A percentile compares a stretch with the other conserved stretches of the same genome.
Evolutionary conservation across 2,797 vertebrate species (phyloP).

Genomic region (Novumbra hubbsi): DNA sequence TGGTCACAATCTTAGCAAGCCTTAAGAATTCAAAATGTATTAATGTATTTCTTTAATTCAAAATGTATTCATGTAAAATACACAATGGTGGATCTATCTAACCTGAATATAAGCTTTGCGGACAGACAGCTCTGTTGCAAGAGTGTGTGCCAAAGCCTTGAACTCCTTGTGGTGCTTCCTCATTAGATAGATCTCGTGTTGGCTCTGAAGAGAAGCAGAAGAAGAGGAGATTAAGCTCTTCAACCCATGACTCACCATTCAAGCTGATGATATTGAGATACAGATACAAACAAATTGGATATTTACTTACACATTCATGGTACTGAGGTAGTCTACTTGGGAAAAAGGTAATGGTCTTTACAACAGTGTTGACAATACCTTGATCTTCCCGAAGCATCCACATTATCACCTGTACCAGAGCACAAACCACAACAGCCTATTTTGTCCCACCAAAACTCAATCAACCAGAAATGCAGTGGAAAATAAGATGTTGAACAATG

Average conservation of each 20-base stretch:
- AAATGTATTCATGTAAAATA: background rate
- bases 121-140: conserved; percentile 54
- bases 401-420: conserved; percentile 63
- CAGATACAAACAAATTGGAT: background rate
- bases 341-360: conserved; percentile 66
- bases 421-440: background rate
- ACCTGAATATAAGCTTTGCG: conserved; percentile 62
- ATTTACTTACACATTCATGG: conserved; percentile 63
- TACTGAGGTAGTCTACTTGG: conserved; percentile 63
- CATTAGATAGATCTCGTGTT: conserved; percentile 65
- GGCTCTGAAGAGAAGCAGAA: conserved; percentile 48
- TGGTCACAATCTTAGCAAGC: background rate
- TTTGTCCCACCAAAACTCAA: background rate
- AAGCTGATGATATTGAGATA: background rate
- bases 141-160: conserved; percentile 57
- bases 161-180: conserved; percentile 70
- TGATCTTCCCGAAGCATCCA: conserved; percentile 64
- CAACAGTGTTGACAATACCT: conserved; percentile 45
- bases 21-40: too few relatives aligned
- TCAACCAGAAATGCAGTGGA: background rate
- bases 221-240: conserved; percentile 5
- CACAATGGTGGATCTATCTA: conserved; percentile 15
- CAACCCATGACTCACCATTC: background rate
- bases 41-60: too few relatives aligned
- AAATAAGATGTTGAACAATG: background rate